A percentile compares a stretch with the other conserved stretches of the same genome.
Conservation (phyloP, 2,888 invertebrate genomes). For the Autographa gamma region DNA sequence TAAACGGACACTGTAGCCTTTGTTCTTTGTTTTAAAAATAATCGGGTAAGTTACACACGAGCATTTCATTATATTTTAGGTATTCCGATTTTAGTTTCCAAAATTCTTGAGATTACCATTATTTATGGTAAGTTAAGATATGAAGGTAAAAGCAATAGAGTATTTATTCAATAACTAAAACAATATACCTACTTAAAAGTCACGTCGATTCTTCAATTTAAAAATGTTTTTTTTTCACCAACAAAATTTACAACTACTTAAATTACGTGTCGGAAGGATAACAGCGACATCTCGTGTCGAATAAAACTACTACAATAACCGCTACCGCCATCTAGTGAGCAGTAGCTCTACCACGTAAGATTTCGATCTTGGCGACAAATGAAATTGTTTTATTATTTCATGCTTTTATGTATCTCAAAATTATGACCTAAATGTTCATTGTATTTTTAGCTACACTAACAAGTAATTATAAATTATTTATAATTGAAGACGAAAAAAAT, state of each 20-base stretch:
- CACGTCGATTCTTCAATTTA: no score
- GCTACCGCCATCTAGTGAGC: conserved; percentile 18
- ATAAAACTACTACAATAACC: not conserved
- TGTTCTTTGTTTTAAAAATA: conserved; percentile 28
- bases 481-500: conserved; percentile 29
- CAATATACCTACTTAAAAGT: no score
- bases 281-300: conserved; percentile 32
- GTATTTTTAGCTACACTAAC: not conserved
- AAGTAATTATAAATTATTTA: not conserved
- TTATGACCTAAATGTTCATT: not conserved
- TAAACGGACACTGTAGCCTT: conserved; percentile 15
- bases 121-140: no score
- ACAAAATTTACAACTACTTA: not conserved
- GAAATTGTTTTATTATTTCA: not conserved
- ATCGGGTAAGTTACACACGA: conserved; percentile 9
- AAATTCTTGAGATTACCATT: no score
- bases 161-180: no score
- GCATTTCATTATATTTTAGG: no score
- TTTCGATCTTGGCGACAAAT: not conserved
- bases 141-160: no score
- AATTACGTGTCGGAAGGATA: not conserved
- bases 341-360: conserved; percentile 8
- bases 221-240: no score
- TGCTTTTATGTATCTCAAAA: not conserved
- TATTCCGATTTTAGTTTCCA: no score